Base-by-base conservation (phyloP, 2,888 invertebrate genomes). In the Mesorhabditis belari region DNA sequence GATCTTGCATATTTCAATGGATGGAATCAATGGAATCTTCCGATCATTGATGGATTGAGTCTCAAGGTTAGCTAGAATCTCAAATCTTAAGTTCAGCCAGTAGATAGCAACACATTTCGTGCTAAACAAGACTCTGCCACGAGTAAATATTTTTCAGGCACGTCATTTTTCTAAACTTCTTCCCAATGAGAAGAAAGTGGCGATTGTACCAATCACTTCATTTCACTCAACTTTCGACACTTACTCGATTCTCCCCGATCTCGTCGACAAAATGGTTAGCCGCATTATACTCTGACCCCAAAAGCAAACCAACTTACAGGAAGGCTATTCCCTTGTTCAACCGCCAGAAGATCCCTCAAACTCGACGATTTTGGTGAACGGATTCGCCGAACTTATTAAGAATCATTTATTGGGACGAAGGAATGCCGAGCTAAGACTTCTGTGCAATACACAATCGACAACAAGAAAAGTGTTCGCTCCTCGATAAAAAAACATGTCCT, bases 151-250 rank as follows among this genome's bases (percentile, higher is more conserved):
- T 35, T 12, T 26, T 58, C 27, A 19, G 59, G 59, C 21, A 52
- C 6, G 21, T 27, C 5, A 19, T 49, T n/a, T 25, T 62, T 49
- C 44, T n/a, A 56, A 59, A 2, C 29, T 55, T 23, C 4, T 12
- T 17, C 58, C 29, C 3, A 17, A 9, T 5, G 25, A 51, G 49
- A 59, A 55, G 25, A 55, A 61, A 54, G 58, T 70, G 9, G 69
- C 70, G 1, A 70, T 74, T 4, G 71, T 75, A 0, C 75, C 75
- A 26, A 58, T 75, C 51, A 67, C 73, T 3, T 67, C 70, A 19
- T 58, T 75, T 19, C 49, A 74, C n/a, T 68, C 71, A 17, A 64
- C 65, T 5, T 75, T 74, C 55, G 72, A 75, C 62, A 73, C 73
- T 6, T 53, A 70, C 50, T 66, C 67, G n/a, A 59, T 68, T n/a